Conservation (phyloP, 2,888 invertebrate genomes). For the Volucella zonaria region DNA sequence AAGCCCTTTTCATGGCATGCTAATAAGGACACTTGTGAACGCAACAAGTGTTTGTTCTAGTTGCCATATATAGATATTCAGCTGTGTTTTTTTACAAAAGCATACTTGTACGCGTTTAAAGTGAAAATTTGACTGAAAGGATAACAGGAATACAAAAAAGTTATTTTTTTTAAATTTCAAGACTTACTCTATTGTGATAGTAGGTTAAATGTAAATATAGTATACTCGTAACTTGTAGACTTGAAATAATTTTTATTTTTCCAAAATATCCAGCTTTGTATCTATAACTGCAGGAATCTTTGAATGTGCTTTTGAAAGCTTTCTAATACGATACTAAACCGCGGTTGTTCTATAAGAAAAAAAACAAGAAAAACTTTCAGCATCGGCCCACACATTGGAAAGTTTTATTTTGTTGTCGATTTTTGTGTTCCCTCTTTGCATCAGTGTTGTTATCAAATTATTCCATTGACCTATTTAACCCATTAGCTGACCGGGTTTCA, state of each 20-base stretch:
- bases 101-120: no score
- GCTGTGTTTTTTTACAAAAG: no score
- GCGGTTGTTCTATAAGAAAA: constrained; percentile 1
- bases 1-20: neutral
- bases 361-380: constrained; percentile 20
- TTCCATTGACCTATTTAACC: constrained; percentile 69
- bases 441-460: constrained; percentile 63
- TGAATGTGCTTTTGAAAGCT: constrained; percentile 7
- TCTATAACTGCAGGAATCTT: neutral
- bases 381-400: constrained; percentile 25
- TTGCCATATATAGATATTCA: no score
- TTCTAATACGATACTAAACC: constrained; percentile 24
- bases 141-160: no score
- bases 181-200: no score
- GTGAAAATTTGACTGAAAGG: no score
- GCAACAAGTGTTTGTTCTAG: constrained; percentile 20
- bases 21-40: neutral
- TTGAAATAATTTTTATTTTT: no score
- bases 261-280: neutral
- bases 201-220: no score
- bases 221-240: no score
- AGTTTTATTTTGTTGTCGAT: neutral
- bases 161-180: no score
- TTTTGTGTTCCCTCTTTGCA: constrained; percentile 17
- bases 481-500: constrained; percentile 63